Evolutionary conservation across 2,888 invertebrate species (phyloP), one percentile per base, ranked within the genome.

Genomic region (Anarsia innoxiella): DNA sequence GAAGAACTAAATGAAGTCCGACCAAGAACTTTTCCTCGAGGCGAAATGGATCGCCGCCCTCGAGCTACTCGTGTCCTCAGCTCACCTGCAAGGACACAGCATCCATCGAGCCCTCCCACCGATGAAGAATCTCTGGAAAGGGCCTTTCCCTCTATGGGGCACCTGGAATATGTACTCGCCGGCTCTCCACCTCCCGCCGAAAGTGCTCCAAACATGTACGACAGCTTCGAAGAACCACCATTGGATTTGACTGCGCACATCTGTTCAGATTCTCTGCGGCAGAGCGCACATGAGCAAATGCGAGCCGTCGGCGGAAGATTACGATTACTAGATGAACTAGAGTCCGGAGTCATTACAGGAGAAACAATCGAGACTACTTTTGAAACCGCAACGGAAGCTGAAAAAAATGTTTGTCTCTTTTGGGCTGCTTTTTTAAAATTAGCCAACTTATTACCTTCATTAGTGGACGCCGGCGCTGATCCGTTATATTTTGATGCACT

Each of bases 111-210:
- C 44, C 55, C 59, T 28, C 60, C 73, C 41, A 56, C 63, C 41
- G 79, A 80, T 54, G 75, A 71, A 40, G 78, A 78, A 43, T 69
- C 89, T 68, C 85, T 90, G 53, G 91, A 91, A 62, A 87, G 90
- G 45, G 90, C 90, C 63, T 88, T 87, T 63, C 89, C 91, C 44
- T 88, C 90, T 54, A 78, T 72, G 71, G 88, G 87, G 30, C 90
- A 90, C 72, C 90, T 90, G 88, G 60, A 91, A 71, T 92, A 91
- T 71, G 91, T 93, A 86, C 91, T 92, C 67, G 91, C 91, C 55
- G 93, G 93, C 39, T 91, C 91, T 25, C 91, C 93, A 11, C 93
- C 93, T 5, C 93, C 93, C 16, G 90, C 92, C 40, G 93, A 93
- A 71, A 92, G 92, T 72, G 91, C 92, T 29, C 91, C 92, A 49